Evolutionary conservation across 2,888 invertebrate genomes (phyloP).

Genomic region (Lasioglossum villosulum): DNA sequence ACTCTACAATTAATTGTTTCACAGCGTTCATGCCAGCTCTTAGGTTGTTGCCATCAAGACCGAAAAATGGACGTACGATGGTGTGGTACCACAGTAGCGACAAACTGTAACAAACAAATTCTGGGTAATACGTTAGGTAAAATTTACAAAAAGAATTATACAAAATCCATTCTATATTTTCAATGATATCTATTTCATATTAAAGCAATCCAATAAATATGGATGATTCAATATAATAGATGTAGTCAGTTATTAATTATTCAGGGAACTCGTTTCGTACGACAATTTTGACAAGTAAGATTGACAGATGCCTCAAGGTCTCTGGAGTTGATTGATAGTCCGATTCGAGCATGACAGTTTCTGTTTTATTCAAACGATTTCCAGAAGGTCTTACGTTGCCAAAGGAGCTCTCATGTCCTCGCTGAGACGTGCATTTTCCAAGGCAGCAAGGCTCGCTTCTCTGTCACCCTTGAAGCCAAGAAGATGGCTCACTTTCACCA

Average conservation of each 20-base stretch:
- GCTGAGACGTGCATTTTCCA: slow-evolving; percentile 87
- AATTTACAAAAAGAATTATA: background rate
- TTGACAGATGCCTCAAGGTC: background rate
- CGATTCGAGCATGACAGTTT: background rate
- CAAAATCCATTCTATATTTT: background rate
- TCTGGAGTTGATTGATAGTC: background rate
- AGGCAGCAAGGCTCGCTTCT: slow-evolving; percentile 86
- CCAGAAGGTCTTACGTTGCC: slow-evolving; percentile 86
- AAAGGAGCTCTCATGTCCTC: slow-evolving; percentile 89
- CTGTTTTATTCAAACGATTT: background rate
- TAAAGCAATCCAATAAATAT: background rate
- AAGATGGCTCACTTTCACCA: slow-evolving; percentile 87
- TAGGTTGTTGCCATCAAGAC: slow-evolving; percentile 87
- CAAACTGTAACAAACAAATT: slow-evolving; percentile 62
- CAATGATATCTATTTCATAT: background rate
- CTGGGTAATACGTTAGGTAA: background rate
- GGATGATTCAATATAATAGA: too few relatives aligned
- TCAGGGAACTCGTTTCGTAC: background rate
- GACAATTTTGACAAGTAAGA: background rate
- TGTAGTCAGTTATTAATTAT: background rate
- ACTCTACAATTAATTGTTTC: slow-evolving; percentile 85
- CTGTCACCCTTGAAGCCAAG: slow-evolving; percentile 89
- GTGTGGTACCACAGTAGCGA: slow-evolving; percentile 88
- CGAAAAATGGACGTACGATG: slow-evolving; percentile 89
- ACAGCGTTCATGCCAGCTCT: slow-evolving; percentile 87